phyloP scores from a whole-genome alignment of 2,113 vertebrate species.

The Accipiter cooperii region DNA sequence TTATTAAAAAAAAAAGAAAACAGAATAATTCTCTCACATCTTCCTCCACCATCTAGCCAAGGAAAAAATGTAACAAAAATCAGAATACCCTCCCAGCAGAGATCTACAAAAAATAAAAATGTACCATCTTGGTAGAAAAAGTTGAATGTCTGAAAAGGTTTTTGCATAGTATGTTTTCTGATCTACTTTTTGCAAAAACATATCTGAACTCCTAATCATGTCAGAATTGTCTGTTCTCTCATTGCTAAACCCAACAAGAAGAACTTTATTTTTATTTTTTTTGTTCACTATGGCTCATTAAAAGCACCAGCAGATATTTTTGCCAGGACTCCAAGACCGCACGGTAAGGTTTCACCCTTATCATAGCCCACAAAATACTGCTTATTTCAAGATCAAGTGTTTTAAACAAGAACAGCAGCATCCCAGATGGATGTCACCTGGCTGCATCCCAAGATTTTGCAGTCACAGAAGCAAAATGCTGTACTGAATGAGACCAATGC shows the following conservation, averaged over 20 bases:
- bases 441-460: not conserved
- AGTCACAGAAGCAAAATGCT: not conserved
- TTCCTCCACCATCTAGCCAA: not conserved
- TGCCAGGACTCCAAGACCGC: not conserved
- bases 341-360: not conserved
- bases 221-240: not conserved
- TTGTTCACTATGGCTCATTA: not conserved
- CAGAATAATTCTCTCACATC: not conserved
- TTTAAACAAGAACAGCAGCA: not conserved
- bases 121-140: not conserved
- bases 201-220: not conserved
- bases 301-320: not conserved
- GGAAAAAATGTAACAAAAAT: not conserved
- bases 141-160: not conserved
- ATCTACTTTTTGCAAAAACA: not conserved
- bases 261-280: not conserved
- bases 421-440: not conserved
- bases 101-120: not conserved
- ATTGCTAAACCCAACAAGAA: not conserved
- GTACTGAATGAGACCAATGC: rapidly evolving
- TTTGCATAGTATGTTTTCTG: not conserved
- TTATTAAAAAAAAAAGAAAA: not conserved
- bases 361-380: not conserved
- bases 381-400: not conserved
- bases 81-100: not conserved